Percentiles rank a stretch among this genome's conserved stretches.
Conservation (phyloP, 2,888 invertebrate species). For the Philaethria dido region DNA sequence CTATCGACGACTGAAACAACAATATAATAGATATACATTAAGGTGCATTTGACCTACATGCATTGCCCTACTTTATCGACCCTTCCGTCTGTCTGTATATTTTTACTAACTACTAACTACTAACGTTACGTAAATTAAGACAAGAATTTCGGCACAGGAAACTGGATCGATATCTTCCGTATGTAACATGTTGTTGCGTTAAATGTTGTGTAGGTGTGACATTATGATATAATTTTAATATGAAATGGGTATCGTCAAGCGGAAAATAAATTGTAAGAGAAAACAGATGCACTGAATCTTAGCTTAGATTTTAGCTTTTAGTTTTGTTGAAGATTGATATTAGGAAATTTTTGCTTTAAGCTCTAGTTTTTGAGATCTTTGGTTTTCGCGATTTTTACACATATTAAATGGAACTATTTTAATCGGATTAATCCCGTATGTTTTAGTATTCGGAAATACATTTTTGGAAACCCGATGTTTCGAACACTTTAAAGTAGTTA, state of each 20-base stretch:
- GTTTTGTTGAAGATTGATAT: conserved; percentile 11
- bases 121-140: conserved; percentile 45
- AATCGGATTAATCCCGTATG: too few species aligned
- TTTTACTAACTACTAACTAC: conserved; percentile 32
- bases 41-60: conserved; percentile 46
- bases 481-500: too few species aligned
- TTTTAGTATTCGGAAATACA: too few species aligned
- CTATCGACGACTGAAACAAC: conserved; percentile 42
- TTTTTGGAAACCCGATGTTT: too few species aligned
- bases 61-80: conserved; percentile 35
- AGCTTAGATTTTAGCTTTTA: neutral
- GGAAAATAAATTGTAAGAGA: conserved; percentile 9
- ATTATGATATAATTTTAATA: conserved; percentile 3
- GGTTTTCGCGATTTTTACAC: too few species aligned
- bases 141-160: conserved; percentile 44
- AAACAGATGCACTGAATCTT: neutral
- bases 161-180: conserved; percentile 38
- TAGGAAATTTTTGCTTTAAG: too few species aligned
- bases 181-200: conserved; percentile 35
- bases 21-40: conserved; percentile 54
- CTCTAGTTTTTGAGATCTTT: too few species aligned
- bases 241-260: neutral
- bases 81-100: conserved; percentile 40
- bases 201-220: conserved; percentile 31
- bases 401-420: too few species aligned